Evolutionary conservation across 2,113 vertebrate species (phyloP), one percentile per base, ranked within the genome.

Genomic region (Ceyx margarethae): DNA sequence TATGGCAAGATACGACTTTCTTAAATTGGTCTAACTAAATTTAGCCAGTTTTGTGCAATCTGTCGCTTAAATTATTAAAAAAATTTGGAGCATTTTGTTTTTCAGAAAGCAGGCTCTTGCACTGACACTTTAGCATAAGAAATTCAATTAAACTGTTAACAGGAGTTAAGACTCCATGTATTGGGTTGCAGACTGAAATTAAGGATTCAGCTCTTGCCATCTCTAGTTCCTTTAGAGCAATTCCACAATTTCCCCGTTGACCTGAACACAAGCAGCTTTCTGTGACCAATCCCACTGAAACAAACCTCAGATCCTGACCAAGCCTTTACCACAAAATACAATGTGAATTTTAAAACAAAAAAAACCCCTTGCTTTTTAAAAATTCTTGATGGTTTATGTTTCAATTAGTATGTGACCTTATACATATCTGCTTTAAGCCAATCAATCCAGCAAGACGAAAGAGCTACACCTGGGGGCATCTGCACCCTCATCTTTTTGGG

Each of bases 391-490:
- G 28, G 50, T 25, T 5, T 25, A 46, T 6, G 0, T 33, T 87
- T 66, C 67, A 42, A 11, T 25, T 8, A 65, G 6, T 5, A 42
- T 2, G 53, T 3, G 33, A 67, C 0, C 0, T 4, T 20, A 1
- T 13, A 6, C 2, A 8, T 13, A 25, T 81, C 62, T 28, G 48
- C 35, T 68, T 83, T 66, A 57, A 80, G 28, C 6, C 0, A 0
- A 26, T 13, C 0, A 1, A 42, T 33, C 16, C 20, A 51, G 79
- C 26, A 4, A 0, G 46, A 46, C 3, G 23, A 37, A 69, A 62
- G 56, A 45, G 11, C 25, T 31, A 37, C 2, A 15, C 22, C 51
- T 37, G 4, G 28, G 22, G 33, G 16, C 40, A 60, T 19, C 79
- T 0, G 0, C 20, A 11, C 35, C 58, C 26, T 21, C 3, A 7